Base-by-base conservation (phyloP, 2,888 invertebrate genomes). In the Yponomeuta plumbellus region DNA sequence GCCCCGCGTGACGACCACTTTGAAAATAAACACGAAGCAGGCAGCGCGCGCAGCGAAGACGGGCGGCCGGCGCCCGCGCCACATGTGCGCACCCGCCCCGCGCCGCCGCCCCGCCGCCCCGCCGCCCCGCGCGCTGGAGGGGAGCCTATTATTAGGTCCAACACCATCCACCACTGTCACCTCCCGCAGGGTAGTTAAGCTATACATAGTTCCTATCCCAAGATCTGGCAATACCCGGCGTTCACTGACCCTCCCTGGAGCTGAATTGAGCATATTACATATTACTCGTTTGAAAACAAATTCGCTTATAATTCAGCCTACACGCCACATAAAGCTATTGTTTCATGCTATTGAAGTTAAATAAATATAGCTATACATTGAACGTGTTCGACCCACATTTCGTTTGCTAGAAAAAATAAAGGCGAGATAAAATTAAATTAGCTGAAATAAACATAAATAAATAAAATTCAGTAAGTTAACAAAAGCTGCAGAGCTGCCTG, bases 151-250 rank as follows among this genome's bases (percentile, higher is more conserved):
- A 90, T 88, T 91, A 89, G 89, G 80, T 76, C 81, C 84, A 88
- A 82, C 85, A 86, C 86, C 89, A 88, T 89, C 89, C 85, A 91
- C 90, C 89, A 88, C 88, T 88, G 90, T 89, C 90, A 89, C 90
- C 90, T 91, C 90, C 90, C 89, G 90, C 89, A 79, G 88, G 89
- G 89, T 88, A 86, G 86, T 83, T 81, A 76, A 76, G 83, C 88
- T 91, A 91, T 86, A 89, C 90, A 88, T 89, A 89, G 90, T 84
- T 81, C 78, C 78, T 80, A 85, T 86, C 87, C 80, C 80, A 79
- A 82, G 86, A 83, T 88, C 88, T 89, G 86, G 86, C 86, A 80
- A 86, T 87, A 86, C 82, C 80, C 78, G 73, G 80, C 88, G 90
- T 89, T 89, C 90, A 88, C 79, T 88, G 90, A 91, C 88, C 88